phyloP scores from a whole-genome alignment of 2,113 vertebrate genomes.

The Bolborhynchus lineola region DNA sequence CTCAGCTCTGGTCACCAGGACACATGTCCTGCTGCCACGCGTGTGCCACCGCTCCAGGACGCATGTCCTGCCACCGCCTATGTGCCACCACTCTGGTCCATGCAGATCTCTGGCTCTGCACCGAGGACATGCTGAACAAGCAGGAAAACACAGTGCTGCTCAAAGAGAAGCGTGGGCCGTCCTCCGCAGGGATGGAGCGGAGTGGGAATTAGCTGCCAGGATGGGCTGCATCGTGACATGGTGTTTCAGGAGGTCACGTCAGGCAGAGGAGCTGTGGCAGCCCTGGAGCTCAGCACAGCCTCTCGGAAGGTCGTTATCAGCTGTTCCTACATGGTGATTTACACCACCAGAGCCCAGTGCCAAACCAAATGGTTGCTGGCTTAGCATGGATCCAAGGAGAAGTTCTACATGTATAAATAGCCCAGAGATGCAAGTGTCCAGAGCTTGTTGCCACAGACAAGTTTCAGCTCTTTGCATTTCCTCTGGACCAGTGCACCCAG shows the following conservation, averaged over 20 bases:
- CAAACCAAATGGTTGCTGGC: not conserved
- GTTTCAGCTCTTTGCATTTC: not conserved
- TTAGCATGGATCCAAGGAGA: accelerated
- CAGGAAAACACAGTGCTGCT: not conserved
- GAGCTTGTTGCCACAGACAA: not conserved
- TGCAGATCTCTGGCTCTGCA: not conserved
- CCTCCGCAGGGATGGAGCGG: not conserved
- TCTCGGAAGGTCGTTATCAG: not conserved
- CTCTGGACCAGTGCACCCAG: not conserved
- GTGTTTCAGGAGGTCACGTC: not conserved
- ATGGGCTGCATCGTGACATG: accelerated
- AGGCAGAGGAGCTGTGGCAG: not conserved
- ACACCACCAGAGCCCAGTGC: not conserved
- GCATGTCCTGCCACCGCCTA: accelerated
- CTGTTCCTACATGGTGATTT: not conserved
- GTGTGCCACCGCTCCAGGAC: not conserved
- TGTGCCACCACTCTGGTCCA: not conserved
- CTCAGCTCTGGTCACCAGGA: not conserved
- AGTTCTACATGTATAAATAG: not conserved
- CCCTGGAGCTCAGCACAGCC: not conserved
- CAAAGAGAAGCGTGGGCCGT: accelerated
- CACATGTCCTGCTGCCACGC: not conserved
- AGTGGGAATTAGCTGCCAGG: not conserved
- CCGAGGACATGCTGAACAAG: not conserved
- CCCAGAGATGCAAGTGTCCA: not conserved